Evolutionary conservation across 2,797 vertebrate genomes (phyloP).

Genomic region (Molossus alvarezi): DNA sequence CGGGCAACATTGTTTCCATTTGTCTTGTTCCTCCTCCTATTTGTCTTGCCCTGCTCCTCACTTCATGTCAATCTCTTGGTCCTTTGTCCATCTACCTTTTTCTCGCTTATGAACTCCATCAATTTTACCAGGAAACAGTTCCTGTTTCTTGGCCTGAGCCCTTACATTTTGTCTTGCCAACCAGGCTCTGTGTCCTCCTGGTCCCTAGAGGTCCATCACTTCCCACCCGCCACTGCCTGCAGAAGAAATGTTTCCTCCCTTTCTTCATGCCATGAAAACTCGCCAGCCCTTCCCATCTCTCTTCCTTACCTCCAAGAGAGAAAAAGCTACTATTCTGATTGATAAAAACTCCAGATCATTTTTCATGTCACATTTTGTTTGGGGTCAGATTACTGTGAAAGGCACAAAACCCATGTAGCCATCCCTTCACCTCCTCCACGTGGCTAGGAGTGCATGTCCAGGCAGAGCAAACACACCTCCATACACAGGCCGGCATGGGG

Average conservation of each 20-base stretch:
- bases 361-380: conserved; percentile 44
- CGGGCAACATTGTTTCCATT: background rate
- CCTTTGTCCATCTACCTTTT: background rate
- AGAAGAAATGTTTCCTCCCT: background rate
- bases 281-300: background rate
- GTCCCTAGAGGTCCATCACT: background rate
- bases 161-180: background rate
- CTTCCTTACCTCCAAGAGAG: background rate
- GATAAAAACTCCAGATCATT: conserved; percentile 26
- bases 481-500: background rate
- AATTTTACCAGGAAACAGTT: background rate
- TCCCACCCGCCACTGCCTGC: background rate
- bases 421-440: background rate
- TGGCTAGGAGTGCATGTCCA: background rate
- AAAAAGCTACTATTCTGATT: background rate
- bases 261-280: background rate
- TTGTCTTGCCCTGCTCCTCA: background rate
- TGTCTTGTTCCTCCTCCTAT: background rate
- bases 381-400: background rate
- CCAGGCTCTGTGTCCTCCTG: background rate
- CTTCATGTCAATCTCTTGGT: background rate
- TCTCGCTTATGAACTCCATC: background rate
- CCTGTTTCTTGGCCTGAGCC: background rate
- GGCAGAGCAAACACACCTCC: background rate
- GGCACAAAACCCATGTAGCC: background rate